Base-by-base conservation (phyloP, 2,888 invertebrate species). In the Noctua janthina region DNA sequence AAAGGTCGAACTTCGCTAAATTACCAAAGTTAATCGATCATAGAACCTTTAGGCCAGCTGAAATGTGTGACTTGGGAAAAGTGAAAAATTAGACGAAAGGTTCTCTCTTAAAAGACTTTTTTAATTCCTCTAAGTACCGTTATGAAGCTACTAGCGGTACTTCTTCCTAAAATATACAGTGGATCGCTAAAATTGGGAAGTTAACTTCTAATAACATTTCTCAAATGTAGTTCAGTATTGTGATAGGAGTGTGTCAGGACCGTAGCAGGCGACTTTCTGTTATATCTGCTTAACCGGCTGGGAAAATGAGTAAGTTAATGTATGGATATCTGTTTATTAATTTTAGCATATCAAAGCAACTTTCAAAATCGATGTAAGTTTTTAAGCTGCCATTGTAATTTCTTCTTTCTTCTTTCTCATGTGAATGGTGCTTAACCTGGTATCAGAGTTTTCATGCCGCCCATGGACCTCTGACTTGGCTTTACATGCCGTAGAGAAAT, bases 11-110 rank as follows among this genome's bases (percentile, higher is more conserved):
- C 85, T 84, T 76, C 46, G 70, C n/a, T n/a, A 81, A 82, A 81
- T 88, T 78, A 74, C 73, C 51, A 46, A 86, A 88, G 67, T 88
- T 85, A 81, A 85, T 85, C 88, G 77, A 85, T 88, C 69, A 75
- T 73, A 46, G 64, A 64, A 46, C 67, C 56, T 75, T 85, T 56
- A 73, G 72, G 69, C 59, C 59, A 77, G 70, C 68, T 54, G 66
- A 73, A 87, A 85, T 85, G 62, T 78, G 75, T 80, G 29, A 78
- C 76, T 79, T 78, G 76, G 81, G 77, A 75, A 77, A 85, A 85
- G 66, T 88, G 70, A 85, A 86, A 84, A 85, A 67, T 67, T 71
- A 13, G 13, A 67, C 54, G 43, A 74, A 74, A 72, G 17, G 54
- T 46, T 29, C 23, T 4, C 35, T 6, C n/a, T 15, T 13, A 43